Conservation (phyloP, 2,888 invertebrate species). For the Coleophora flavipennella region DNA sequence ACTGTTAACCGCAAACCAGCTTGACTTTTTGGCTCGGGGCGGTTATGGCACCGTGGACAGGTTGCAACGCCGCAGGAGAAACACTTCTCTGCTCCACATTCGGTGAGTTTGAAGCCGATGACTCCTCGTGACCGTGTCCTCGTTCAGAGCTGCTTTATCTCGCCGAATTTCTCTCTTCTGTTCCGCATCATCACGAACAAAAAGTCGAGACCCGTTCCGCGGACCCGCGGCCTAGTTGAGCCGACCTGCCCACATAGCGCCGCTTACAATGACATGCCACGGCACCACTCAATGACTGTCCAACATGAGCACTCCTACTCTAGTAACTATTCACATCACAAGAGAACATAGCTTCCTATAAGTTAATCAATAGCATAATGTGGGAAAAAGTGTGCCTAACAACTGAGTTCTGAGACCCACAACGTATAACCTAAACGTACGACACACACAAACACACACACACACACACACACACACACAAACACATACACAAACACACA, state of each 20-base stretch:
- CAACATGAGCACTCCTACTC: constrained; percentile 25
- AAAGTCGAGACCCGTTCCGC: constrained; percentile 63
- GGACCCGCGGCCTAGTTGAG: constrained; percentile 62
- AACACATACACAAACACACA: too few relatives aligned
- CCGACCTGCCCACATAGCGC: constrained; percentile 32
- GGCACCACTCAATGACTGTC: constrained; percentile 22
- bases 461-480: too few relatives aligned
- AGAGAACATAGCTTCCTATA: too few relatives aligned
- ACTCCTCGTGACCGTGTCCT: constrained; percentile 68
- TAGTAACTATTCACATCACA: constrained; percentile 25
- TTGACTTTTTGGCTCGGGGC: constrained; percentile 35
- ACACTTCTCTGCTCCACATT: constrained; percentile 62
- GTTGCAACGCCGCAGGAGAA: constrained; percentile 49
- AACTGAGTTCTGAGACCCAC: too few relatives aligned
- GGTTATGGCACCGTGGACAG: constrained; percentile 40
- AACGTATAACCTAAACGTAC: too few relatives aligned
- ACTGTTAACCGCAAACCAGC: constrained; percentile 21
- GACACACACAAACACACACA: too few relatives aligned
- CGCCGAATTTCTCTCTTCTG: constrained; percentile 68
- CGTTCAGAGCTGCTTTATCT: constrained; percentile 64
- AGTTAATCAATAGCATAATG: too few relatives aligned
- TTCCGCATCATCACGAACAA: constrained; percentile 67
- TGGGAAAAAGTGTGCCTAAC: too few relatives aligned
- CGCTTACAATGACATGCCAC: constrained; percentile 13
- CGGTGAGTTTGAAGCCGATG: constrained; percentile 59